Base-by-base conservation (phyloP, 2,888 invertebrate species). In the Latrodectus hesperus region DNA sequence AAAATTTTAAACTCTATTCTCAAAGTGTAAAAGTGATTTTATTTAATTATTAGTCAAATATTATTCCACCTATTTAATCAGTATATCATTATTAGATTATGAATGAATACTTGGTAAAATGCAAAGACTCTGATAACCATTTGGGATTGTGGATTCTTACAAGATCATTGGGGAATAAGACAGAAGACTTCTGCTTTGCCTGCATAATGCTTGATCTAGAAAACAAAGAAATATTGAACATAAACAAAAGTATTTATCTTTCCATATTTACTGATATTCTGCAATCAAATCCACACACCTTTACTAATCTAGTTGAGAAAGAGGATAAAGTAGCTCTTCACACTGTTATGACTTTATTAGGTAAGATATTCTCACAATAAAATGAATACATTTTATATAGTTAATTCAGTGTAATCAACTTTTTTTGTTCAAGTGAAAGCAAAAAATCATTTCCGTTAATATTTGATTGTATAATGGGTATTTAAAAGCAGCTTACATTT, bases 141-240 rank as follows among this genome's bases (percentile, higher is more conserved):
- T 80, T 16, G 14, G 64, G 72, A 2, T 72, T 77, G 77, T 87
- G 86, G 86, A 22, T 80, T 72, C 77, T 87, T 52, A 60, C 51
- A 9, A n/a, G 17, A 52, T 38, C 38, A 0, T 60, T 17, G 3
- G 22, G 22, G 4, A 51, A 60, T 6, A n/a, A 49, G 26, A 77
- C 38, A 22, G 51, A 26, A 17, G 65, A 72, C 22, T 17, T 82
- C 3, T 87, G 86, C 53, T 77, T 81, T 22, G 86, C 86, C 9
- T 87, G 86, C 38, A n/a, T 51, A 51, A 51, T 80, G 9, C 60
- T 82, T 16, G 65, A 55, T 55, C 26, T 87, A 17, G 81, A 87
- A 77, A 71, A 87, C 67, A 67, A 55, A 53, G 52, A 80, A 22
- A 9, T 71, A 26, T 72, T 87, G 22, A 65, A 52, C 49, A 65